These are phyloP conservation scores for Isoperla grammatica DNA, from an alignment of 2,888 invertebrate species.

Conservation along the genomic window DNA sequence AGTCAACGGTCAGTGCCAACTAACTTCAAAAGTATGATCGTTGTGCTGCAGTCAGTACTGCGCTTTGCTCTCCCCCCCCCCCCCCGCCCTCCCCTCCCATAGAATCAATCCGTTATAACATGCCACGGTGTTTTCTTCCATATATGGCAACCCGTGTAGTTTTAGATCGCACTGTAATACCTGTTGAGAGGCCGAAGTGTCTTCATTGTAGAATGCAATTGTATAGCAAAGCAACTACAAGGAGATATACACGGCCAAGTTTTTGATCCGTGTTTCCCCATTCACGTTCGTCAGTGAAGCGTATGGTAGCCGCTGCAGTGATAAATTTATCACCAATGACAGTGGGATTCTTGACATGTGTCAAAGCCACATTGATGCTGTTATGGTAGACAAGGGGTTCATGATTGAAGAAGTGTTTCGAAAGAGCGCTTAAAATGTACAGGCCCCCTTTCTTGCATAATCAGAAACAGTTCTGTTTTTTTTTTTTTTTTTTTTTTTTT, in stretches of 20 bases:
- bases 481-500: too few relatives aligned
- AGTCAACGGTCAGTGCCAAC: slow-evolving; percentile 15
- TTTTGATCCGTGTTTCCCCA: slow-evolving; percentile 28
- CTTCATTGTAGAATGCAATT: slow-evolving; percentile 17
- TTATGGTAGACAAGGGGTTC: slow-evolving; percentile 6
- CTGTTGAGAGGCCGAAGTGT: background rate
- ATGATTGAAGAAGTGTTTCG: too few relatives aligned
- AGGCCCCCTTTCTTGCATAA: background rate
- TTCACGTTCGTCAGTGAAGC: slow-evolving; percentile 25
- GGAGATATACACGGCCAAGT: slow-evolving; percentile 27
- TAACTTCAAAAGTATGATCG: slow-evolving; percentile 21
- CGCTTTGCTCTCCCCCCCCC: slow-evolving; percentile 8
- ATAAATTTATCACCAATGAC: slow-evolving; percentile 22
- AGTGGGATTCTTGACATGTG: background rate
- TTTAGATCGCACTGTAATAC: slow-evolving; percentile 17
- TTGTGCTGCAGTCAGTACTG: slow-evolving; percentile 1
- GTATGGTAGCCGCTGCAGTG: slow-evolving; percentile 29
- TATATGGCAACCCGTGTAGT: slow-evolving; percentile 22
- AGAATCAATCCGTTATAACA: slow-evolving; percentile 16
- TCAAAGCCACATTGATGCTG: background rate
- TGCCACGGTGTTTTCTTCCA: slow-evolving; percentile 20
- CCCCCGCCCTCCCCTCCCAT: slow-evolving; percentile 25
- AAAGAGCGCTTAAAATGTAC: background rate
- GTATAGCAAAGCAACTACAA: slow-evolving; percentile 31
- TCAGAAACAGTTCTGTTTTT: too few relatives aligned